Conservation (phyloP, 2,113 vertebrate species). For the Nycticryphes semicollaris region DNA sequence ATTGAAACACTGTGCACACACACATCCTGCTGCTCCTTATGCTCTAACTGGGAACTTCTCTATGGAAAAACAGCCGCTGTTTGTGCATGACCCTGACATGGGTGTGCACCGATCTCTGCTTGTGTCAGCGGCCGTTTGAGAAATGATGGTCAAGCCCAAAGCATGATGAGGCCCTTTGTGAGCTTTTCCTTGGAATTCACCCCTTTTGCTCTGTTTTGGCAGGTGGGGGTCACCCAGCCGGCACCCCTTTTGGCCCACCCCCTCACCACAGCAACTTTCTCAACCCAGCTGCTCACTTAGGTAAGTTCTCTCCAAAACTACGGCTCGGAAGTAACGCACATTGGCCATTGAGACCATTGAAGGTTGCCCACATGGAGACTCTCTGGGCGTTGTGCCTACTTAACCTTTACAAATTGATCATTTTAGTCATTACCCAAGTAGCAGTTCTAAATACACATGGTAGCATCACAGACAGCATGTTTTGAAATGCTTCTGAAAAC, state of each 20-base stretch:
- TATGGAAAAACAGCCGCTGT: not conserved
- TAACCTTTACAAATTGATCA: not conserved
- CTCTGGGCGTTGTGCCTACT: not conserved
- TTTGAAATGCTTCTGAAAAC: not conserved
- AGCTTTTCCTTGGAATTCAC: not conserved
- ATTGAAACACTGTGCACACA: not conserved
- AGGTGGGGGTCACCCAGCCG: conserved; percentile 90
- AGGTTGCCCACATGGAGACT: not conserved
- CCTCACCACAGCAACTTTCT: conserved; percentile 95
- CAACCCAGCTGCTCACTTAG: conserved; percentile 89
- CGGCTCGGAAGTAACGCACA: not conserved
- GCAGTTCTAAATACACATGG: not conserved
- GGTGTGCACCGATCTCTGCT: not conserved
- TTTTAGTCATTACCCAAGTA: not conserved
- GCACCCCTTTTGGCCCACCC: conserved; percentile 88
- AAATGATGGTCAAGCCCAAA: not conserved
- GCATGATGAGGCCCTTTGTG: not conserved
- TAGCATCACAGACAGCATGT: not conserved
- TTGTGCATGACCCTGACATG: not conserved
- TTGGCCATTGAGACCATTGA: not conserved
- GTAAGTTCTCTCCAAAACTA: conserved; percentile 65
- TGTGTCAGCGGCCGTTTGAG: not conserved
- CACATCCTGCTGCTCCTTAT: not conserved
- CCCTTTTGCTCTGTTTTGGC: conserved; percentile 31
- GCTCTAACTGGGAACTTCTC: not conserved